These are phyloP conservation scores for Rhagonycha lutea DNA, from an alignment of 2,888 invertebrate species.

Conservation along the genomic window DNA sequence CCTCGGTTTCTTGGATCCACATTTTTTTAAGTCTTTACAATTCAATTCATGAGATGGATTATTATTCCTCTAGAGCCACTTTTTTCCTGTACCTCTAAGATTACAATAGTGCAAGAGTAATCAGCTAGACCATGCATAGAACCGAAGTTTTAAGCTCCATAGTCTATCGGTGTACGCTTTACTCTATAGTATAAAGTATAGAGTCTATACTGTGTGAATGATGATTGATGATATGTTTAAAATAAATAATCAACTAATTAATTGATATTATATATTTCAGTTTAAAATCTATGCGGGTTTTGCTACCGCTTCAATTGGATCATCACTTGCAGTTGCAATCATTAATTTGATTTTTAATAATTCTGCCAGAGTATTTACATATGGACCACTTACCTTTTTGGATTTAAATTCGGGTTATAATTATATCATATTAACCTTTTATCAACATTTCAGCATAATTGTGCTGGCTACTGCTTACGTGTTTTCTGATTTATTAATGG, in stretches of 20 bases:
- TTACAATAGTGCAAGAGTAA: no score
- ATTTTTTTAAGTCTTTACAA: no score
- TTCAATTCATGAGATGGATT: no score
- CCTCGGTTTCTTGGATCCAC: no score
- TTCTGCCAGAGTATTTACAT: constrained; percentile 11
- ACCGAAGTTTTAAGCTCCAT: no score
- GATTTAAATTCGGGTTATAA: constrained; percentile 8
- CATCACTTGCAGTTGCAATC: neutral
- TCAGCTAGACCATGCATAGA: no score
- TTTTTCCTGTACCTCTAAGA: no score
- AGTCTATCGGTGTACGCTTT: no score
- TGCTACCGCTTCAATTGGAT: neutral
- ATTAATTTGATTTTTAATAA: neutral
- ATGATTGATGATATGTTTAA: no score
- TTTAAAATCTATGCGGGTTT: neutral
- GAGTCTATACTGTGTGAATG: no score
- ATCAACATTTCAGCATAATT: constrained; percentile 12
- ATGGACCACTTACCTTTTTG: constrained; percentile 14
- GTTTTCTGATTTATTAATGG: constrained; percentile 21
- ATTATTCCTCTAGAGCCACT: no score
- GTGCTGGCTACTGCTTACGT: constrained; percentile 5
- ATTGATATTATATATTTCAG: neutral
- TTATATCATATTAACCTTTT: constrained; percentile 4
- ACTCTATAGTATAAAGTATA: no score
- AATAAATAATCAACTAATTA: neutral